Evolutionary conservation across 2,888 invertebrate species (phyloP).

Genomic region (Scotopteryx bipunctaria): DNA sequence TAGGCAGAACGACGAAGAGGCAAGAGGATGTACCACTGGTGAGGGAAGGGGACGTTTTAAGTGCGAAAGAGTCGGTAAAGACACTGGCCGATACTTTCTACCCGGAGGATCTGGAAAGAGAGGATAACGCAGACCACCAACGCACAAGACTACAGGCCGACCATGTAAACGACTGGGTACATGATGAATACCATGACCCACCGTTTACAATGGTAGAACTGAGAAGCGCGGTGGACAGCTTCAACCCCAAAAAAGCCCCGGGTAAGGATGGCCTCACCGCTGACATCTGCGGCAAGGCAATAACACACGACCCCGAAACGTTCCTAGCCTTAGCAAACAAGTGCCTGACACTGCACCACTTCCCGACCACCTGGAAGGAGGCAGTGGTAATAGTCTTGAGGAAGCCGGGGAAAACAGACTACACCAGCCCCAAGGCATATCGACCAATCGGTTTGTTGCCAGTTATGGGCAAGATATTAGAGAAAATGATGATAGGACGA

Average conservation of each 20-base stretch:
- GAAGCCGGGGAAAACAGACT: too few relatives aligned
- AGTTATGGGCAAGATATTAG: too few relatives aligned
- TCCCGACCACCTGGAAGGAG: slow-evolving; percentile 17
- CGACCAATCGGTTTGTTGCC: too few relatives aligned
- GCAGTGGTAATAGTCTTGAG: background rate
- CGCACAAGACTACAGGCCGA: background rate
- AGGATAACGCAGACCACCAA: slow-evolving; percentile 14
- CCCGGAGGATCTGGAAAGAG: slow-evolving; percentile 6
- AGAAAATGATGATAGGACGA: too few relatives aligned
- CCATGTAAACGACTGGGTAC: slow-evolving; percentile 7
- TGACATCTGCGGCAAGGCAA: slow-evolving; percentile 29
- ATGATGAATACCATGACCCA: slow-evolving; percentile 20
- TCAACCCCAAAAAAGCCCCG: slow-evolving; percentile 35
- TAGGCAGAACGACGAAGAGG: background rate
- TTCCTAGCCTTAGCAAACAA: slow-evolving; percentile 11
- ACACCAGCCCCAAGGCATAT: too few relatives aligned
- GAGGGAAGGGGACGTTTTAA: background rate
- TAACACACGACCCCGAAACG: slow-evolving; percentile 20
- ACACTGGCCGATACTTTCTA: slow-evolving; percentile 14
- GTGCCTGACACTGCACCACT: slow-evolving; percentile 26
- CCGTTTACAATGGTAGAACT: slow-evolving; percentile 26
- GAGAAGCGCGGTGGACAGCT: background rate
- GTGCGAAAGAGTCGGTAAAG: background rate
- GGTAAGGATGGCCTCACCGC: slow-evolving; percentile 1
- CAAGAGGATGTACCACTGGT: slow-evolving; percentile 3